Base-by-base conservation (phyloP, 2,113 vertebrate species). In the Anguilla rostrata region DNA sequence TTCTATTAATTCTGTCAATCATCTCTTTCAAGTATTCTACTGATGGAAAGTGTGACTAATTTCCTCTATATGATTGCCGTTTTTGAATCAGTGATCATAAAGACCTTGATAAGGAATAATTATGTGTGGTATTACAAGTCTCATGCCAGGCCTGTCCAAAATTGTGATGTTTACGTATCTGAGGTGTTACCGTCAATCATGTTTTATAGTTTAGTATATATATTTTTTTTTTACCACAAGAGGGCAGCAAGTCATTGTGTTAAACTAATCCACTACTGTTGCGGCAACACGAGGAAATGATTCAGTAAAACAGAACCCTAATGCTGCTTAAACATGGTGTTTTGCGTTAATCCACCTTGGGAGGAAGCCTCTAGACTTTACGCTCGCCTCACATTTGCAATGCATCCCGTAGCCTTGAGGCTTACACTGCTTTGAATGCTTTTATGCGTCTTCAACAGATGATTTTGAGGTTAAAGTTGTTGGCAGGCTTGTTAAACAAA, bases 291-390 rank as follows among this genome's bases (percentile, higher is more conserved):
- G 4, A 81, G 29, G 14, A 43, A 26, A 81, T 6, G 39, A 41
- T 40, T 81, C 29, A 9, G 2, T 75, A n/a, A 71, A n/a, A 71
- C 26, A 71, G 22, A 71, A 34, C 71, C 20, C 26, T 34, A 75
- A 75, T 2, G 11, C 9, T 75, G 71, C 4, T 8, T 75, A 75
- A 34, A 75, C 71, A 75, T 26, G 39, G 0, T 53, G 0, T 0
- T 83, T 0, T 78, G 49, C 2, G 71, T 34, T 75, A 75, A 75
- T 34, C n/a, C 26, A 34, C 71, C 71, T 20, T 29, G n/a, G n/a
- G 26, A 75, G n/a, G 34, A 34, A 1, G 78, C 90, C 94, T 94
- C 87, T 43, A 6, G 85, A 63, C 46, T 87, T 40, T 78, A 20
- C 57, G 2, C 39, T 26, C 0, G 2, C 41, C 34, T 46, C 66